Evolutionary conservation across 2,113 vertebrate genomes (phyloP).

Genomic region (Dissostichus mawsoni): DNA sequence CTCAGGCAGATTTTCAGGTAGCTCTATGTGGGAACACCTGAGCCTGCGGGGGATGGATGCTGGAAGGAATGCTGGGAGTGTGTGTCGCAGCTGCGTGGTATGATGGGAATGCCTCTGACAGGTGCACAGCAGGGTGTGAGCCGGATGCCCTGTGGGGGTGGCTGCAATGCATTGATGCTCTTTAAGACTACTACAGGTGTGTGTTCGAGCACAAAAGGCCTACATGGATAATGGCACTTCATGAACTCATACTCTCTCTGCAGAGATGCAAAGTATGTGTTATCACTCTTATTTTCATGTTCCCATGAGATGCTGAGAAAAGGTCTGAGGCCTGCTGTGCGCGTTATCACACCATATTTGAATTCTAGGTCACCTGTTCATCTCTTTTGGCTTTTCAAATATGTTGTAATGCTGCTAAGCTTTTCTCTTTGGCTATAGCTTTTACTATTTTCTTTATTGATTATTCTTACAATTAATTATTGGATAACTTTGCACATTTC

Average conservation of each 20-base stretch:
- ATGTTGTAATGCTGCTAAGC: not conserved
- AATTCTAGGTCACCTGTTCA: constrained; percentile 1
- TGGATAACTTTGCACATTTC: not conserved
- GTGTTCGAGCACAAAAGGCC: not conserved
- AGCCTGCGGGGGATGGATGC: constrained; percentile 23
- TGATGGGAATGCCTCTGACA: constrained; percentile 69
- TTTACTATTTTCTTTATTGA: not conserved
- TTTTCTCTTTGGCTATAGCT: not conserved
- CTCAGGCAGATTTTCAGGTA: no score
- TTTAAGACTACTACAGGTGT: not conserved
- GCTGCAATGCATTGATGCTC: constrained; percentile 7
- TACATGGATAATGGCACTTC: not conserved
- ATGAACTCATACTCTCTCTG: not conserved
- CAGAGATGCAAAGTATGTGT: constrained; percentile 50
- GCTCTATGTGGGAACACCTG: not conserved
- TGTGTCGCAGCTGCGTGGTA: constrained; percentile 39
- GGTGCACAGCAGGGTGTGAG: constrained; percentile 52
- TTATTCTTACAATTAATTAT: not conserved
- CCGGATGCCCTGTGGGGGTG: not conserved
- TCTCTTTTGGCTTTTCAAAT: not conserved
- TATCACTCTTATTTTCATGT: constrained; percentile 60
- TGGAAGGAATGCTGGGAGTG: constrained; percentile 39
- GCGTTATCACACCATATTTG: constrained; percentile 49
- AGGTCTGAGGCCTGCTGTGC: not conserved
- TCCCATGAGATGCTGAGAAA: not conserved